Evolutionary conservation across 2,888 invertebrate genomes (phyloP), one percentile per base, ranked within the genome.

Genomic region (Aphodius granarius): DNA sequence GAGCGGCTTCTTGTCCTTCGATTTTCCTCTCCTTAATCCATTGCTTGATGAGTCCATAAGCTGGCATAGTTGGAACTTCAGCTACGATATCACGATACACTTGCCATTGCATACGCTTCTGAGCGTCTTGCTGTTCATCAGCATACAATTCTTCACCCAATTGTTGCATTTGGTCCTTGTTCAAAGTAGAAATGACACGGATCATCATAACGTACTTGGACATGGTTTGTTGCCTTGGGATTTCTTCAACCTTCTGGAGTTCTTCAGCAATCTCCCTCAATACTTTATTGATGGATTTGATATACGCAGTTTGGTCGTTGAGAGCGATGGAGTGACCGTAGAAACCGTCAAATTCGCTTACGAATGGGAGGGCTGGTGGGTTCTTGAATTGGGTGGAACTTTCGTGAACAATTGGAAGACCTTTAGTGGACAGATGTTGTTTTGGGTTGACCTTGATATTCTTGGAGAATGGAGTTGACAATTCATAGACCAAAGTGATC

Each of bases 41-140:
- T 15, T 89, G 84, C 80, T 89, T 89, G 80, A 94, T 89, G 79
- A 88, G 88, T 73, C 90, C 83, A 80, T 92, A 89, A 71, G 93
- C 91, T 0, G 94, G 93, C 68, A 90, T 89, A 16, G 93, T 93
- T 74, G 94, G 94, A 19, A 91, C 88, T 85, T 92, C 90, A 13
- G 90, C 88, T 2, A 93, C 88, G 21, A 92, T 92, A 81, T 93
- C 93, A 68, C 92, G 91, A 86, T 89, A 91, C 15, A 90, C 89
- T 84, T 87, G 88, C 92, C 92, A 92, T 81, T 90, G 88, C 72
- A 89, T 88, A 72, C 85, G 81, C n/a, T 85, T 83, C 17, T 79
- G 77, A 19, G 81, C 84, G 22, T 82, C 74, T 70, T 84, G 82
- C 75, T 86, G 83, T 66, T 84, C 82, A 75, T 86, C 83, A 64